Percentiles rank a stretch among this genome's conserved stretches.
Evolutionary conservation across 2,888 invertebrate species (phyloP).

Genomic region (Ptychoptera contaminata): DNA sequence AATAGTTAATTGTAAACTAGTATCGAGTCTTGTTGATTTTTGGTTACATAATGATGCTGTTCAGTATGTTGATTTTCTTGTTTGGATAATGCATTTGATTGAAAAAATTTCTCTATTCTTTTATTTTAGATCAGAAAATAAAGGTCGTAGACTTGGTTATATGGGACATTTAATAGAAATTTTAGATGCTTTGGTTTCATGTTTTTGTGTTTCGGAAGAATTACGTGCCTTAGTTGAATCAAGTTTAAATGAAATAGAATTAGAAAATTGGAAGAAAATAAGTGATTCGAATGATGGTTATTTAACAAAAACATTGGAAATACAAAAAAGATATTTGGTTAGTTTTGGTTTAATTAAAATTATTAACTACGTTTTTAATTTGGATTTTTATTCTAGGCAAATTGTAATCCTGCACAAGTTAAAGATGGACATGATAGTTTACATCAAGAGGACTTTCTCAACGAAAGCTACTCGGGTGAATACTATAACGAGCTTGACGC

Average conservation of each 20-base stretch:
- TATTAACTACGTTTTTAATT: no score
- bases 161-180: constrained; percentile 52
- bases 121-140: constrained; percentile 31
- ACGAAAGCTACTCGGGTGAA: constrained; percentile 15
- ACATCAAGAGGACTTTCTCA: constrained; percentile 20
- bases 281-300: constrained; percentile 23
- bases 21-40: constrained; percentile 63
- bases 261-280: constrained; percentile 32
- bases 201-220: constrained; percentile 32
- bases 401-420: constrained; percentile 2
- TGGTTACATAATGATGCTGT: constrained; percentile 65
- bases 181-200: constrained; percentile 36
- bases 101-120: not conserved
- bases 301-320: constrained; percentile 20
- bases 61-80: constrained; percentile 43
- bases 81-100: constrained; percentile 2
- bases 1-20: constrained; percentile 60
- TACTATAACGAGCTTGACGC: constrained; percentile 14
- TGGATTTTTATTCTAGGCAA: not conserved
- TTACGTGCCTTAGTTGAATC: constrained; percentile 38
- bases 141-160: constrained; percentile 42
- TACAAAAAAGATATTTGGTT: constrained; percentile 25
- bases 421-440: constrained; percentile 13
- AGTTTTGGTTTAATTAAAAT: constrained; percentile 9
- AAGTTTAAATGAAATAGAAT: constrained; percentile 35